Evolutionary conservation across 1,140 invertebrate species (phyloP).

Genomic region (Fopius arisanus): DNA sequence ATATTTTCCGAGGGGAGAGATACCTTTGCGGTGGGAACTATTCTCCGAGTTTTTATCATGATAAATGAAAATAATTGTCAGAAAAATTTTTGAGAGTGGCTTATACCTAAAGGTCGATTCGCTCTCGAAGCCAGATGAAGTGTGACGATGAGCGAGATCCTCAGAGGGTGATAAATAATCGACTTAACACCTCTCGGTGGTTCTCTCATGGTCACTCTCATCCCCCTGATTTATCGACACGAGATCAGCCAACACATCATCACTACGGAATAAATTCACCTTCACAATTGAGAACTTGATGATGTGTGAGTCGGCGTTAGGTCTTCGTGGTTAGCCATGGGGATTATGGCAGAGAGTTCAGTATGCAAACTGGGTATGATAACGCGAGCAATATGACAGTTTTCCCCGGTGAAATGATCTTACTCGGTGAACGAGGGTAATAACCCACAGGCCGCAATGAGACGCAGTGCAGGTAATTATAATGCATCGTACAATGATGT

Average conservation of each 20-base stretch:
- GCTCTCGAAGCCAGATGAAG: background rate
- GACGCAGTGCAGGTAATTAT: background rate
- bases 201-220: no score
- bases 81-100: no score
- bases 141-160: background rate
- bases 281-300: background rate
- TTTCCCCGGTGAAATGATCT: background rate
- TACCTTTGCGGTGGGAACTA: no score
- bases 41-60: no score
- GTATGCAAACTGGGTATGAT: background rate
- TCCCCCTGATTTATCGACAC: no score
- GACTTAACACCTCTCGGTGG: no score
- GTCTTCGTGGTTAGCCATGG: background rate
- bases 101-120: no score
- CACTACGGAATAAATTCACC: background rate
- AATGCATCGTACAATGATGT: background rate
- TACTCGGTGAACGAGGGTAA: background rate
- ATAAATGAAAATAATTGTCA: no score
- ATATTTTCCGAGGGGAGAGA: no score
- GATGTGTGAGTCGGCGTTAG: background rate
- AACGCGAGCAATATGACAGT: background rate
- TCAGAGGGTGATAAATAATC: no score
- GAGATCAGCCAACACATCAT: background rate
- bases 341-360: background rate
- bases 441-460: background rate